Evolutionary conservation across 2,888 invertebrate species (phyloP), one percentile per base, ranked within the genome.

Genomic region (Incurvaria masculella): DNA sequence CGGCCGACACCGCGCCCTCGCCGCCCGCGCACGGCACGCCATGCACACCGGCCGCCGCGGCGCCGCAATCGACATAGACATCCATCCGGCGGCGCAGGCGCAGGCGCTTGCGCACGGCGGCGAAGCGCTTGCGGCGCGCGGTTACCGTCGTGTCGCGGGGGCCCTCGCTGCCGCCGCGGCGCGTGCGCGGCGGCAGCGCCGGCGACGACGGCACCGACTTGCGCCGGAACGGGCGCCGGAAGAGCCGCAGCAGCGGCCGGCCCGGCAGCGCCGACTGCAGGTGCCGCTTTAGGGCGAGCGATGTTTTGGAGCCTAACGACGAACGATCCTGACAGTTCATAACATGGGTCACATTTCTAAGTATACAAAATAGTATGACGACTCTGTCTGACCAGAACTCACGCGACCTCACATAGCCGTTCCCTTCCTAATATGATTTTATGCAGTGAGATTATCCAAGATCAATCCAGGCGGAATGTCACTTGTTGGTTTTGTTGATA

Each of bases 181-280:
- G 72, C 3, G 71, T 72, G 61, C 82, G 79, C 43, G 83, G 81
- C 4, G 84, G 82, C 47, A 83, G 72, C 41, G 84, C 80, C 2
- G 85, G 85, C 54, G 84, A 84, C 51, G 83, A 81, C 5, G 85
- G 84, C 21, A 80, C 84, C 33, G 86, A 85, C 69, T 86, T 86
- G 68, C 86, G 83, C 54, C 84, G 76, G 66, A 87, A 87, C 39
- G 87, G 87, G 59, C 85, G 80, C 55, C 82, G 78, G 57, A 87
- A 79, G 61, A 86, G 72, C 66, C 81, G 82, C 65, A 85, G 84
- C 69, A 86, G 79, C 57, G 81, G 80, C 65, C 73, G 69, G 62
- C 80, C 79, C 42, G 81, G 81, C 56, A 79, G 68, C 60, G 79
- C 76, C 46, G 79, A 79, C 59, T 81, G 82, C 52, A 83, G 81